Percentiles rank a stretch among this genome's conserved stretches.
phyloP scores from a whole-genome alignment of 2,113 vertebrate species.

The Verasper variegatus region DNA sequence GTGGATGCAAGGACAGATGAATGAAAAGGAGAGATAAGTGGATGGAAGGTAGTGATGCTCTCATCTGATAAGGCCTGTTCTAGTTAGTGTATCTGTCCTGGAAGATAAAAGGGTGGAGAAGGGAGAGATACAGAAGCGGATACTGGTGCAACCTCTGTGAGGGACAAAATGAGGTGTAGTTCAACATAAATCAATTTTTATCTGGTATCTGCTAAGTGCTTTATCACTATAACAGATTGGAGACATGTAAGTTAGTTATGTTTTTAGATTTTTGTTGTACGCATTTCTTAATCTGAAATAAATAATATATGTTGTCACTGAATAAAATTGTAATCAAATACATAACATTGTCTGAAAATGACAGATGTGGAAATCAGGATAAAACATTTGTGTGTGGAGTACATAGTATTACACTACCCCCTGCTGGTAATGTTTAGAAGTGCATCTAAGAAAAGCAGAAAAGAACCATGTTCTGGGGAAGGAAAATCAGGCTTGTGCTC shows the following conservation, averaged over 20 bases:
- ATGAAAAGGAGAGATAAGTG: conserved; percentile 23
- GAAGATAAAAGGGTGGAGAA: not conserved
- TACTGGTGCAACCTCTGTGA: not conserved
- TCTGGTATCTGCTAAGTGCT: not conserved
- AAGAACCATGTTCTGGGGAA: no score
- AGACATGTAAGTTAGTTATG: not conserved
- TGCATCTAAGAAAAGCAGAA: not conserved
- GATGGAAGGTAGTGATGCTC: conserved; percentile 21
- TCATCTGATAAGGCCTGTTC: conserved; percentile 24
- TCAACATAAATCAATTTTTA: not conserved
- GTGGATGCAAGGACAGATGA: conserved; percentile 20
- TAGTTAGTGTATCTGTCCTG: conserved; percentile 5
- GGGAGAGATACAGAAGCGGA: accelerated
- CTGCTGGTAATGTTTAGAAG: conserved; percentile 33
- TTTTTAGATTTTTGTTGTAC: not conserved
- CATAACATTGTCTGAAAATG: not conserved
- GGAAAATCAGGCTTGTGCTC: not conserved
- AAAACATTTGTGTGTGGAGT: not conserved
- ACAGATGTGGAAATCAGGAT: not conserved
- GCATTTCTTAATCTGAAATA: no score
- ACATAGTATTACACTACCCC: conserved; percentile 31
- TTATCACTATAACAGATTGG: not conserved
- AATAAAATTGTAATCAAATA: not conserved
- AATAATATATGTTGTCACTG: no score
- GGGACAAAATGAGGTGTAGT: not conserved